These are phyloP conservation scores for Peribatodes rhomboidaria DNA, from an alignment of 2,888 invertebrate genomes.

Conservation along the genomic window DNA sequence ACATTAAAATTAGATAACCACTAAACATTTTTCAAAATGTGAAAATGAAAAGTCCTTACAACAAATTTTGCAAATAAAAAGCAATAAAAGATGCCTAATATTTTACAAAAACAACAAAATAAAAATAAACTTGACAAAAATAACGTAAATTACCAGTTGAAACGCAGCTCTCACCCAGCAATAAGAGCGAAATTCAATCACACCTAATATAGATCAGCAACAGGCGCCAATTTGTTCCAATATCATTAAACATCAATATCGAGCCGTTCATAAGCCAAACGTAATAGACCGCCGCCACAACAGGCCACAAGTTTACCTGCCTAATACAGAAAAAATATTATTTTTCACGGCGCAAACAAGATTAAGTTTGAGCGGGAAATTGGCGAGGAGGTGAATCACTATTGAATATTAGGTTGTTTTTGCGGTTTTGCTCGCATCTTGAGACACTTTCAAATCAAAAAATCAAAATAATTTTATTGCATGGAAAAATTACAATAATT, in stretches of 20 bases:
- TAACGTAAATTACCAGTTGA: neutral
- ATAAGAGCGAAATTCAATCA: slow-evolving; percentile 23
- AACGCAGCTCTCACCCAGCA: neutral
- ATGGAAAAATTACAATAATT: too few relatives aligned
- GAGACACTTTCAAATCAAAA: neutral
- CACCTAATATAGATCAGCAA: slow-evolving; percentile 32
- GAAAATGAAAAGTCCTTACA: too few relatives aligned
- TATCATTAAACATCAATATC: slow-evolving; percentile 36
- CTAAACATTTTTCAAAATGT: too few relatives aligned
- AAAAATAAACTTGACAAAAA: neutral
- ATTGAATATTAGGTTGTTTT: slow-evolving; percentile 12
- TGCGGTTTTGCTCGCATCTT: slow-evolving; percentile 5
- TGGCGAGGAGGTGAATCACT: slow-evolving; percentile 41
- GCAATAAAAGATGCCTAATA: too few relatives aligned
- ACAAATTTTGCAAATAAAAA: neutral
- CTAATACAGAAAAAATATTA: slow-evolving; percentile 53
- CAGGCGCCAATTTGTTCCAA: slow-evolving; percentile 30
- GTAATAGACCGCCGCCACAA: slow-evolving; percentile 43
- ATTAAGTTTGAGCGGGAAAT: slow-evolving; percentile 63
- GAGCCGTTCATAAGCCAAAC: slow-evolving; percentile 41
- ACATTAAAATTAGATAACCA: too few relatives aligned
- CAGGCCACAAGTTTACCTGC: slow-evolving; percentile 39
- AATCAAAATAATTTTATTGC: neutral
- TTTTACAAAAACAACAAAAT: neutral
- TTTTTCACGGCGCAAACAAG: slow-evolving; percentile 58